Evolutionary conservation across 2,113 vertebrate genomes (phyloP).

Genomic region (Salvelinus namaycush): DNA sequence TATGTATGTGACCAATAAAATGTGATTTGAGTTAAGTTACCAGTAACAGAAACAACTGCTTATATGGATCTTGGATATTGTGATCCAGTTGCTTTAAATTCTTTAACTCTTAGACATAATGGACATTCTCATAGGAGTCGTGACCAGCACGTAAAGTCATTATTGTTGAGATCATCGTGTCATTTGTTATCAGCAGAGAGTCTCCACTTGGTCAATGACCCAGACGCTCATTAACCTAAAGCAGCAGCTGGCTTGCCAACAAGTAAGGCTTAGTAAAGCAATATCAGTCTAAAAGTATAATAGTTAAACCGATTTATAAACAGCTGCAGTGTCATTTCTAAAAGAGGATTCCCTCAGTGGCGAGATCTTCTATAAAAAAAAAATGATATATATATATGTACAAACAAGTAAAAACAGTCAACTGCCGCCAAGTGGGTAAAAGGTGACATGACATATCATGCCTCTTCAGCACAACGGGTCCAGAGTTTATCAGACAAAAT

Average conservation of each 20-base stretch:
- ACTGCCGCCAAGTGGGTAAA: slow-evolving; percentile 14
- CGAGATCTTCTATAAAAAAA: no score
- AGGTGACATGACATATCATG: slow-evolving; percentile 32
- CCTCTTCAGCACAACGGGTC: slow-evolving; percentile 19
- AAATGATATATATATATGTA: neutral
- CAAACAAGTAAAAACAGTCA: neutral
- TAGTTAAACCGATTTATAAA: neutral
- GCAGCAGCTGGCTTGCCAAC: neutral
- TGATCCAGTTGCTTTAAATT: neutral
- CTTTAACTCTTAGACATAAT: neutral
- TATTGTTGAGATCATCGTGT: neutral
- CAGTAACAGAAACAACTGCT: neutral
- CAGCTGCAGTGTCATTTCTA: no score
- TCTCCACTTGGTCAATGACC: slow-evolving; percentile 4
- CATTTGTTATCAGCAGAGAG: neutral
- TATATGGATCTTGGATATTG: neutral
- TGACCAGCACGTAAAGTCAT: neutral
- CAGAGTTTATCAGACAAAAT: slow-evolving; percentile 35
- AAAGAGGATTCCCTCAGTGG: no score
- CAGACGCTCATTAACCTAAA: neutral
- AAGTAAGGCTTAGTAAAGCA: neutral
- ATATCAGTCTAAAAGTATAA: no score
- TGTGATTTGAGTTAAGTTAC: neutral
- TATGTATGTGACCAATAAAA: neutral
- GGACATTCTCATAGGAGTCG: neutral